Percentiles rank a stretch among this genome's conserved stretches.
Evolutionary conservation across 2,113 vertebrate genomes (phyloP).

Genomic region (human): GRCh38 chr3:157096501-157097000

Average conservation of each 20-base stretch:
- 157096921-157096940: neutral
- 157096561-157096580: neutral
- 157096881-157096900: neutral
- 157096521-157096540: neutral
- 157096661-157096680: neutral
- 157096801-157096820: neutral
- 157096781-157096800: neutral
- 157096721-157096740: neutral
- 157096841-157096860: neutral
- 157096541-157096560: neutral
- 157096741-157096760: neutral
- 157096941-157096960: neutral
- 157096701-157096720: neutral
- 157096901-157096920: neutral
- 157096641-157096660: rapidly evolving
- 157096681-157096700: neutral
- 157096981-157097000: neutral
- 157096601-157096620: neutral
- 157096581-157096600: neutral
- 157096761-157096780: neutral
- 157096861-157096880: neutral
- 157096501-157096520: neutral
- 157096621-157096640: neutral
- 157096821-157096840: neutral
- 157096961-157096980: neutral